phyloP scores from a whole-genome alignment of 2,888 invertebrate species.

The Eledona agricola region DNA sequence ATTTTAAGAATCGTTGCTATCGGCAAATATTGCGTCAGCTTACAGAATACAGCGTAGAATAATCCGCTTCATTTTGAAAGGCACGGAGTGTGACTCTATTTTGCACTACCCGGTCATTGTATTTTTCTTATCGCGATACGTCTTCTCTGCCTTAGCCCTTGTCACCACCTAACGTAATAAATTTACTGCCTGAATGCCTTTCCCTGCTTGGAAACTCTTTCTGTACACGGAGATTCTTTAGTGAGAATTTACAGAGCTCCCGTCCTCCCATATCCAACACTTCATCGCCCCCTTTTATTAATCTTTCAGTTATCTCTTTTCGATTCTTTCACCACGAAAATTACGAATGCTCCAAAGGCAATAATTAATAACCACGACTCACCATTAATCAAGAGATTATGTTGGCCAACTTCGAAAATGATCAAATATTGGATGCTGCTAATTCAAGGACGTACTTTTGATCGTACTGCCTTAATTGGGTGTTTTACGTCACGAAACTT shows the following conservation, averaged over 20 bases:
- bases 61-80: slow-evolving; percentile 47
- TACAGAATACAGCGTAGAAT: slow-evolving; percentile 41
- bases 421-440: no score
- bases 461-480: no score
- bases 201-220: slow-evolving; percentile 44
- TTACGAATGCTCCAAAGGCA: no score
- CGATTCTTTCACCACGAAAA: no score
- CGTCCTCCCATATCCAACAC: slow-evolving; percentile 21
- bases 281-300: slow-evolving; percentile 28
- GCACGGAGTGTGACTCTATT: slow-evolving; percentile 46
- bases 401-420: no score
- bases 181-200: slow-evolving; percentile 61
- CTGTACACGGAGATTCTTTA: slow-evolving; percentile 39
- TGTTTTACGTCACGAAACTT: slow-evolving; percentile 5
- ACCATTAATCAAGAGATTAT: no score
- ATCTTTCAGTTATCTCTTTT: slow-evolving; percentile 35
- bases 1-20: no score
- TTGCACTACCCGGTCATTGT: slow-evolving; percentile 54
- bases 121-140: slow-evolving; percentile 62
- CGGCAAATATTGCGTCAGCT: no score
- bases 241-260: slow-evolving; percentile 40
- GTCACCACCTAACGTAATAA: slow-evolving; percentile 63
- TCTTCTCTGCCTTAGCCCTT: slow-evolving; percentile 60
- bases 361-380: no score
- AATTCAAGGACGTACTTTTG: no score